Percentiles rank a stretch among this genome's conserved stretches.
Conservation (phyloP, 2,797 vertebrate species). For the Enteromius anoplus region DNA sequence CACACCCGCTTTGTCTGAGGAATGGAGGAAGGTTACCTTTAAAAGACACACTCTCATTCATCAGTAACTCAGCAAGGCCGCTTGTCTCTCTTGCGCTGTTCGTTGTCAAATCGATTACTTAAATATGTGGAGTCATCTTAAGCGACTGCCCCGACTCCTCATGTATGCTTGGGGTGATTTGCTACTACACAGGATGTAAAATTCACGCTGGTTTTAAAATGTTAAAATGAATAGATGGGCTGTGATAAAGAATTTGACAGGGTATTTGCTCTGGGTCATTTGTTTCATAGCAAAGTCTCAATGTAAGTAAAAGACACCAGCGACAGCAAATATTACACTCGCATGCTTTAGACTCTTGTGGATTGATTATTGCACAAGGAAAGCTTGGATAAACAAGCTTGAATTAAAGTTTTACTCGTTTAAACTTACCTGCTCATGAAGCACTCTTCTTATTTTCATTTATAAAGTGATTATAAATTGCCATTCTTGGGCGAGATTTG, state of each 20-base stretch:
- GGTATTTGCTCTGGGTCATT: constrained; percentile 26
- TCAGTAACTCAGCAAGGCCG: constrained; percentile 8
- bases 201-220: constrained; percentile 22
- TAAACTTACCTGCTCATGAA: neutral
- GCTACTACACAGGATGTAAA: constrained; percentile 3
- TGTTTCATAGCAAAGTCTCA: constrained; percentile 33
- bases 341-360: neutral
- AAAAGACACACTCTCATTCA: constrained; percentile 8
- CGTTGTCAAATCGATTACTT: constrained; percentile 16
- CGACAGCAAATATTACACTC: neutral
- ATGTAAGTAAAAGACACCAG: constrained; percentile 13
- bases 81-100: neutral
- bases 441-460: neutral
- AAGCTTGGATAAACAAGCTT: neutral
- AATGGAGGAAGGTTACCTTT: constrained; percentile 25
- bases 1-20: constrained; percentile 1
- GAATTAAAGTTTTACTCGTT: neutral
- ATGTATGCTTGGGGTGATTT: neutral
- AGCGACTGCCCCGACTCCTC: neutral
- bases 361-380: constrained; percentile 23
- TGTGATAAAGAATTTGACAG: constrained; percentile 24
- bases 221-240: constrained; percentile 17
- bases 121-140: constrained; percentile 17
- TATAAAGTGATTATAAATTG: neutral
- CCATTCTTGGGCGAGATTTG: neutral